A percentile compares a stretch with the other conserved stretches of the same genome.
These are phyloP conservation scores for Agonopterix heracliana DNA, from an alignment of 2,888 invertebrate species.

Conservation along the genomic window DNA sequence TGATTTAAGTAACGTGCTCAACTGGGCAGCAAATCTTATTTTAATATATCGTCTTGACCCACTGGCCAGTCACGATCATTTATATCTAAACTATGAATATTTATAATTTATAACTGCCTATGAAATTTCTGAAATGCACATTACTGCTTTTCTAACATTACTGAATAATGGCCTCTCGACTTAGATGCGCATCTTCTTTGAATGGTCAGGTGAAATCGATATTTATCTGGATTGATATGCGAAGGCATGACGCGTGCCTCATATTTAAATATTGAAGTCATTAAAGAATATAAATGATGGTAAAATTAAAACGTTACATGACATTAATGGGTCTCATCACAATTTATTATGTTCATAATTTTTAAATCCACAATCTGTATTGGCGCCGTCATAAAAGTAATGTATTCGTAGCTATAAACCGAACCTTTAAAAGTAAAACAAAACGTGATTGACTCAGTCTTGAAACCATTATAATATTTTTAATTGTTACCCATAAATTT, in stretches of 20 bases:
- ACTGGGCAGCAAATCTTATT: slow-evolving; percentile 33
- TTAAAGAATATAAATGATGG: slow-evolving; percentile 15
- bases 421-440: neutral
- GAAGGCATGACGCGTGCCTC: slow-evolving; percentile 1
- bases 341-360: slow-evolving; percentile 17
- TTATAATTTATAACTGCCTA: no score
- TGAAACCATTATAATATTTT: neutral
- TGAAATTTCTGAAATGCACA: neutral
- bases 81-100: slow-evolving; percentile 7
- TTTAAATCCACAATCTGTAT: slow-evolving; percentile 1
- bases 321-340: slow-evolving; percentile 13
- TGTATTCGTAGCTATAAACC: neutral
- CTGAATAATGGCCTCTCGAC: neutral
- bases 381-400: slow-evolving; percentile 13
- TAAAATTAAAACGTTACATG: slow-evolving; percentile 16
- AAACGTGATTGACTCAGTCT: neutral
- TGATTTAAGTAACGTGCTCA: slow-evolving; percentile 30
- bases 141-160: neutral
- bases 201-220: neutral
- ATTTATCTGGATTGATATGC: slow-evolving; percentile 5
- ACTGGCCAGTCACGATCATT: slow-evolving; percentile 53
- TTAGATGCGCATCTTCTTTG: neutral
- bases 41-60: slow-evolving; percentile 58
- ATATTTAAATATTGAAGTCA: slow-evolving; percentile 11
- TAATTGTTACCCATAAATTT: neutral